These are phyloP conservation scores for Spodoptera frugiperda DNA, from an alignment of 1,140 invertebrate species.

Conservation along the genomic window DNA sequence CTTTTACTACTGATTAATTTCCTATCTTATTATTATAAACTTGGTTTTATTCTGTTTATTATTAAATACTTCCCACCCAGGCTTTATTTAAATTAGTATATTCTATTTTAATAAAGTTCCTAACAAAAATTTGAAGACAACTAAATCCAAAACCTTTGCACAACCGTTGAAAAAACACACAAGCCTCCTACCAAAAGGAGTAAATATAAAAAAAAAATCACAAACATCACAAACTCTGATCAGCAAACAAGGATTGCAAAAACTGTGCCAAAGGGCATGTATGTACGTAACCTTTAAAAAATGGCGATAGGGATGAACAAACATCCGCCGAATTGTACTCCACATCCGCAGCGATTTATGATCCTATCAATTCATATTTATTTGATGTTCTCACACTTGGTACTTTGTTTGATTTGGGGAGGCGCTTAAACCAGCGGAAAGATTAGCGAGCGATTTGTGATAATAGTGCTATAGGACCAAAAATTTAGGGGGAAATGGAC, in stretches of 20 bases:
- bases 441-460: background rate
- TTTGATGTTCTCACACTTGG: slow-evolving; percentile 58
- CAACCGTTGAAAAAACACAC: background rate
- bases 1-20: too few relatives aligned
- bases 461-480: background rate
- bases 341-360: slow-evolving; percentile 47
- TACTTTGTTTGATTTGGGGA: slow-evolving; percentile 12
- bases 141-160: background rate
- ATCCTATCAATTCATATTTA: slow-evolving; percentile 61
- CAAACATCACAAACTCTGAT: background rate
- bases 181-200: background rate
- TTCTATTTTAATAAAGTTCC: too few relatives aligned
- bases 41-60: too few relatives aligned
- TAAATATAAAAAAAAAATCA: background rate
- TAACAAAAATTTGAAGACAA: too few relatives aligned
- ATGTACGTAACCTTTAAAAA: slow-evolving; percentile 31
- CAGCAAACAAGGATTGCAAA: slow-evolving; percentile 11
- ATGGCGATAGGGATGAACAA: slow-evolving; percentile 49
- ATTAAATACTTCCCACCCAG: too few relatives aligned
- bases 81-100: too few relatives aligned
- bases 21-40: too few relatives aligned
- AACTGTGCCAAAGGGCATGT: slow-evolving; percentile 50
- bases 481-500: background rate
- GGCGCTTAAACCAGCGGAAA: background rate
- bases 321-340: slow-evolving; percentile 50